phyloP scores from a whole-genome alignment of 2,888 invertebrate species.

The Ichneumoninae sp. region DNA sequence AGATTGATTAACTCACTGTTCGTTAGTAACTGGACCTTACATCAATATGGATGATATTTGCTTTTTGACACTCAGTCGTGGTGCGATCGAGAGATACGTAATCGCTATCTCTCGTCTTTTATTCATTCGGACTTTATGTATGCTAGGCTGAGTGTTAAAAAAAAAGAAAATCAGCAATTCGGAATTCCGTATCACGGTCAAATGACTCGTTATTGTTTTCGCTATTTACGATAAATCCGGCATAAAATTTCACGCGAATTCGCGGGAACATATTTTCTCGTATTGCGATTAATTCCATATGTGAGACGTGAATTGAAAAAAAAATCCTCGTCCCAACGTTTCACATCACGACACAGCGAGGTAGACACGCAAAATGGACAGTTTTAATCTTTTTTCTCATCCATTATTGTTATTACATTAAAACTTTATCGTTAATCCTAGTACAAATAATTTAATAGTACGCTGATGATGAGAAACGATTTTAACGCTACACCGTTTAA shows the following conservation, averaged over 20 bases:
- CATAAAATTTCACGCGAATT: background rate
- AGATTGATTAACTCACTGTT: constrained; percentile 25
- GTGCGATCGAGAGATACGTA: constrained; percentile 31
- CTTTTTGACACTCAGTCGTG: constrained; percentile 49
- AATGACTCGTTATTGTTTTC: background rate
- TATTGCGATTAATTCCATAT: constrained; percentile 5
- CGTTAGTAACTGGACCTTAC: constrained; percentile 61
- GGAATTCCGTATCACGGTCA: constrained; percentile 28
- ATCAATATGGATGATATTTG: constrained; percentile 49
- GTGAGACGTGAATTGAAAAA: constrained; percentile 29
- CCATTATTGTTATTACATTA: constrained; percentile 32
- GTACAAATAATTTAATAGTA: constrained; percentile 52
- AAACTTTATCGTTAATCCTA: constrained; percentile 44
- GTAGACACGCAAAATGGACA: constrained; percentile 58
- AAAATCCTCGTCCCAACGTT: constrained; percentile 42
- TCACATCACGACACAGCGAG: constrained; percentile 44
- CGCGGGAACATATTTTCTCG: background rate
- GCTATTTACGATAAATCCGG: constrained; percentile 1
- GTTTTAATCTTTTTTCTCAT: constrained; percentile 23
- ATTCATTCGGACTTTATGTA: constrained; percentile 7
- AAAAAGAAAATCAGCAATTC: constrained; percentile 33
- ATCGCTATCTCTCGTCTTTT: constrained; percentile 2
- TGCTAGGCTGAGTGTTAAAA: constrained; percentile 44
- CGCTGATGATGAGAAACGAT: constrained; percentile 43
- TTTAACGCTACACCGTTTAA: constrained; percentile 37